Evolutionary conservation across 2,888 invertebrate species (phyloP), one percentile per base, ranked within the genome.

Genomic region (Isoperla grammatica): DNA sequence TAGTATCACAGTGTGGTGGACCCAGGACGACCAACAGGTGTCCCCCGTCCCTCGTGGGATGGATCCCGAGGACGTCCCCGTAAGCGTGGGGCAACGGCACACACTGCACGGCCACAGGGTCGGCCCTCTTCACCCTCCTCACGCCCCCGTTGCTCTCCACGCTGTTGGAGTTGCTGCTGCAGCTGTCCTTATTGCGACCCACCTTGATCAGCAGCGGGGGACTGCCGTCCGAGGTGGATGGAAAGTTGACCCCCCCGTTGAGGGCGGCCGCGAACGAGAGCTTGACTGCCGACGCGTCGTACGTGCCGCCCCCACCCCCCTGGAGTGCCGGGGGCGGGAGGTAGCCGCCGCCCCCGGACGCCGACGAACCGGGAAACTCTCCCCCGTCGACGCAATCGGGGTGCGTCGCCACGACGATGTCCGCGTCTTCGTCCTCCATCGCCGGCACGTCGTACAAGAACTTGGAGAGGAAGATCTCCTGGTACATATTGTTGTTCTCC

Each of bases 11-110:
- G 70, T 78, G 72, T 61, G 71, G 73, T 1, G 77, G 77, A 55
- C 57, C 55, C 56, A 84, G 71, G 2, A 83, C 79, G 0, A 86
- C 83, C 48, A 90, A 72, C 57, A 90, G 69, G 71, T 86, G 85
- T 62, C 80, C 79, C 63, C 85, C 84, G 69, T 87, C 87, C 63
- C 82, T 81, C 0, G 86, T 86, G 0, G 88, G 85, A 60, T 86
- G 69, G 45, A 90, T 79, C 67, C 85, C 83, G 0, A 81, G 79
- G 13, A 86, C 78, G 17, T 78, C 71, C 62, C 76, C 77, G 61
- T 81, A 72, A 57, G 74, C 75, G 4, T 76, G 66, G 12, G 83
- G 83, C 64, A 84, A 73, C 67, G 75, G 73, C 20, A 84, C 70
- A 68, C 83, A 83, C 69, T 84, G 83, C 22, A 83, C 77, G 0